A percentile compares a stretch with the other conserved stretches of the same genome.
Evolutionary conservation across 2,797 vertebrate genomes (phyloP).

Genomic region (Coilia nasus): DNA sequence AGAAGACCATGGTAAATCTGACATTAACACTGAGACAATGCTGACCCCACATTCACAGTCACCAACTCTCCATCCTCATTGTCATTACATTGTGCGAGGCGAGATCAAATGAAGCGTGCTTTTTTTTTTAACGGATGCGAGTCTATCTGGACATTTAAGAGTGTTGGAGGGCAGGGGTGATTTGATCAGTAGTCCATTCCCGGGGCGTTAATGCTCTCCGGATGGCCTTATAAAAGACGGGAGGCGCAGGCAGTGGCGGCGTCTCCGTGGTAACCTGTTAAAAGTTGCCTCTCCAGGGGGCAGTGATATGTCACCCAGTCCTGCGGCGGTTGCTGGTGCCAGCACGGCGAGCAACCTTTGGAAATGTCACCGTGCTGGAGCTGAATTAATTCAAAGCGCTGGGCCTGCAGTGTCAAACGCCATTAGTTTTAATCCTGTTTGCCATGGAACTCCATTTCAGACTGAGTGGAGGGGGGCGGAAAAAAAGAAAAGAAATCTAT

Average conservation of each 20-base stretch:
- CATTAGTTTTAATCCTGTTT: conserved; percentile 80
- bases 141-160: conserved; percentile 29
- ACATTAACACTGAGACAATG: too few relatives aligned
- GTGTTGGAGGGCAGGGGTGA: conserved; percentile 36
- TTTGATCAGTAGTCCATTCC: conserved; percentile 63
- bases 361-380: conserved; percentile 80
- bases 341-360: conserved; percentile 73
- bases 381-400: conserved; percentile 68
- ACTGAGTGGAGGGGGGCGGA: background rate
- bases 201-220: conserved; percentile 63
- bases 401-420: conserved; percentile 73
- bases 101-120: background rate
- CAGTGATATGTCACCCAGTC: conserved; percentile 68
- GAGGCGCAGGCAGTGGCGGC: conserved; percentile 29
- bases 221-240: conserved; percentile 63
- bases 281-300: conserved; percentile 61
- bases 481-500: conserved; percentile 77
- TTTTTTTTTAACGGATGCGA: background rate
- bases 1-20: too few relatives aligned
- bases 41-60: background rate
- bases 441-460: conserved; percentile 72
- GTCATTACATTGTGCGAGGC: background rate
- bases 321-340: conserved; percentile 56
- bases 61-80: background rate
- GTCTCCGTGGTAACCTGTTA: conserved; percentile 63